Conservation (phyloP, 2,888 invertebrate species). For the Steinernema hermaphroditum region DNA sequence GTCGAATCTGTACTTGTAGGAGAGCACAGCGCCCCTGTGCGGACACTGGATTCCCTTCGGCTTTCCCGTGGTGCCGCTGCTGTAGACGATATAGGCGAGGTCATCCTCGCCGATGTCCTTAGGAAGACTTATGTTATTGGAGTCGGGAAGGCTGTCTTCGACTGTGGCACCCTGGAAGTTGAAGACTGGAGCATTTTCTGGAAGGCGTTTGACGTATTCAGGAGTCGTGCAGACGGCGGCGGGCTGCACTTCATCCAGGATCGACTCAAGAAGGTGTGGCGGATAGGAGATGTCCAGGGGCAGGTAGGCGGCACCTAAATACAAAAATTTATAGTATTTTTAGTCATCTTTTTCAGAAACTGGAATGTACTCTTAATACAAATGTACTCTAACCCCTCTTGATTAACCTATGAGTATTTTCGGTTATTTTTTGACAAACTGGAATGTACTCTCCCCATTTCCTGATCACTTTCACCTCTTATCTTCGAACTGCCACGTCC, state of each 20-base stretch:
- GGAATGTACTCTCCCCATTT: too few species aligned
- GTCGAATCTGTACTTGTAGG: slow-evolving; percentile 67
- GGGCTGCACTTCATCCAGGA: slow-evolving; percentile 67
- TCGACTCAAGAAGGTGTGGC: slow-evolving; percentile 64
- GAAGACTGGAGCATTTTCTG: not conserved
- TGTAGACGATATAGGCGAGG: slow-evolving; percentile 68
- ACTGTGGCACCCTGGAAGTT: not conserved
- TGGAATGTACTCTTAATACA: too few species aligned
- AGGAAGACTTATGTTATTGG: slow-evolving; percentile 27
- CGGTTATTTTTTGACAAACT: too few species aligned
- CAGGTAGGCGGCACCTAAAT: slow-evolving; percentile 67
- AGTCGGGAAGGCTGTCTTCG: not conserved
- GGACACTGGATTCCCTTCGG: slow-evolving; percentile 68
- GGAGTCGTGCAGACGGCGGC: slow-evolving; percentile 62
- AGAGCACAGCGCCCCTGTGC: slow-evolving; percentile 68
- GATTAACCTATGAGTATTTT: too few species aligned
- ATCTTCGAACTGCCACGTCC: too few species aligned
- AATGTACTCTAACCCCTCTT: too few species aligned
- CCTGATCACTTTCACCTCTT: too few species aligned
- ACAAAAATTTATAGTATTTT: not conserved
- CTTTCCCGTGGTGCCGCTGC: slow-evolving; percentile 69
- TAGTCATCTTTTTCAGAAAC: not conserved
- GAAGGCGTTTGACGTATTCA: slow-evolving; percentile 37
- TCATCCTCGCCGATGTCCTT: slow-evolving; percentile 56
- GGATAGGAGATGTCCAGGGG: slow-evolving; percentile 69